A percentile compares a stretch with the other conserved stretches of the same genome.
Evolutionary conservation across 2,113 vertebrate genomes (phyloP).

Genomic region (Morone chrysops): DNA sequence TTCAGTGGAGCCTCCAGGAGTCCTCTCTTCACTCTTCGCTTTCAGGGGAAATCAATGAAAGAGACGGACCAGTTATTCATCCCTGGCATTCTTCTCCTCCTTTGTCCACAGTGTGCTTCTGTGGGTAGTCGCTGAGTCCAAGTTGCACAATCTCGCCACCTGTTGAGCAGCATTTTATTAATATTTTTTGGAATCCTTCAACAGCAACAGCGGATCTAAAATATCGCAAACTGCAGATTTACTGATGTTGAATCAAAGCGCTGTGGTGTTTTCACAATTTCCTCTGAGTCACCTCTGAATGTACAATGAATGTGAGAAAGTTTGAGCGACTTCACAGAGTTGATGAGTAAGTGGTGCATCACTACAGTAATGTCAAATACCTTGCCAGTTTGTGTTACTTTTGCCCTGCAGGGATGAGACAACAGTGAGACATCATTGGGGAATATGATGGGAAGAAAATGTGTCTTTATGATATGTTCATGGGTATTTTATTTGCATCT

Average conservation of each 20-base stretch:
- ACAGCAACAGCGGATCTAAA: neutral
- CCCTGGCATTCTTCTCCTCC: slow-evolving; percentile 52
- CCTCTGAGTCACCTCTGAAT: slow-evolving; percentile 57
- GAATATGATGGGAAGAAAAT: neutral
- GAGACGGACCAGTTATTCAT: slow-evolving; percentile 70
- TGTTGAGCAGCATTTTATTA: slow-evolving; percentile 50
- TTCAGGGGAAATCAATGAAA: slow-evolving; percentile 69
- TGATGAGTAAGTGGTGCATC: slow-evolving; percentile 57
- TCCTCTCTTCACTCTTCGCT: slow-evolving; percentile 46
- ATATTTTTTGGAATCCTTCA: slow-evolving; percentile 7
- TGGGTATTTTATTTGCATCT: neutral
- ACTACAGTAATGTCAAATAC: neutral
- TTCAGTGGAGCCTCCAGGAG: slow-evolving; percentile 61
- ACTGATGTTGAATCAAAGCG: neutral
- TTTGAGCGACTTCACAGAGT: slow-evolving; percentile 6
- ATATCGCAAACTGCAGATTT: neutral
- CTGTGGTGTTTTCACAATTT: slow-evolving; percentile 23
- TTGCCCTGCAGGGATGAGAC: neutral
- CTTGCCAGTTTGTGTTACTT: neutral
- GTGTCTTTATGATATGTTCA: neutral
- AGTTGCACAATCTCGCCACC: slow-evolving; percentile 61
- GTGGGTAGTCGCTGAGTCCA: slow-evolving; percentile 47
- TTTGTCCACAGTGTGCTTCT: slow-evolving; percentile 65
- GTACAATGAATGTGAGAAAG: slow-evolving; percentile 43
- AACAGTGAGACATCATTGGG: neutral